phyloP scores from a whole-genome alignment of 1,140 invertebrate genomes.

The Calliphora vicina region DNA sequence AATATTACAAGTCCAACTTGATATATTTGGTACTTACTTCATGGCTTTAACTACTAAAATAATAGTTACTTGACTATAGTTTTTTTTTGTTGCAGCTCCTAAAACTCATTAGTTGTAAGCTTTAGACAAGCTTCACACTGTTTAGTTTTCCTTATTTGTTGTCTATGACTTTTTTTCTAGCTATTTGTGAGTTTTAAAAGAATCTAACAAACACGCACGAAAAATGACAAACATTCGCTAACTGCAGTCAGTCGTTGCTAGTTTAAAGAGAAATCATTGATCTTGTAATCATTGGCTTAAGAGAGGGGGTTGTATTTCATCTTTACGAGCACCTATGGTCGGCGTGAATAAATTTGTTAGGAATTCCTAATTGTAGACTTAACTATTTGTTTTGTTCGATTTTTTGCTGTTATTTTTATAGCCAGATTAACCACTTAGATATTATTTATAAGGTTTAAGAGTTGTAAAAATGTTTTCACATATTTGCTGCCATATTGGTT shows the following conservation, averaged over 20 bases:
- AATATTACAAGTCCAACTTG: not conserved
- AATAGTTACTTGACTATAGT: not conserved
- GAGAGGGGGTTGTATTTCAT: not conserved
- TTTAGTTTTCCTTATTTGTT: conserved; percentile 14
- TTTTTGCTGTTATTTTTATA: not conserved
- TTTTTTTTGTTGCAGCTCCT: not conserved
- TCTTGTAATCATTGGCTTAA: not conserved
- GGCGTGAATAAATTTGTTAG: conserved; percentile 42
- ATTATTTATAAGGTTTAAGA: not conserved
- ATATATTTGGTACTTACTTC: conserved; percentile 16
- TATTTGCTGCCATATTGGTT: too few relatives aligned
- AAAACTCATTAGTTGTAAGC: conserved; percentile 9
- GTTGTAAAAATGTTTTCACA: too few relatives aligned
- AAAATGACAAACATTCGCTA: conserved; percentile 16
- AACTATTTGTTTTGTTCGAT: conserved; percentile 3
- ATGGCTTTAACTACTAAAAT: not conserved
- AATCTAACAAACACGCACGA: conserved; percentile 15
- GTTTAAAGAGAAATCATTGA: not conserved
- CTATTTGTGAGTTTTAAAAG: not conserved
- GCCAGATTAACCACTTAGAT: not conserved
- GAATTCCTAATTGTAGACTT: conserved; percentile 41
- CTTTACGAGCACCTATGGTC: not conserved
- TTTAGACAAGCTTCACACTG: conserved; percentile 5
- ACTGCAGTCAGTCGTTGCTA: not conserved
- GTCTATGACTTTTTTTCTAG: not conserved